Base-by-base conservation (phyloP, 2,888 invertebrate genomes). In the Pseudococcus longispinus region DNA sequence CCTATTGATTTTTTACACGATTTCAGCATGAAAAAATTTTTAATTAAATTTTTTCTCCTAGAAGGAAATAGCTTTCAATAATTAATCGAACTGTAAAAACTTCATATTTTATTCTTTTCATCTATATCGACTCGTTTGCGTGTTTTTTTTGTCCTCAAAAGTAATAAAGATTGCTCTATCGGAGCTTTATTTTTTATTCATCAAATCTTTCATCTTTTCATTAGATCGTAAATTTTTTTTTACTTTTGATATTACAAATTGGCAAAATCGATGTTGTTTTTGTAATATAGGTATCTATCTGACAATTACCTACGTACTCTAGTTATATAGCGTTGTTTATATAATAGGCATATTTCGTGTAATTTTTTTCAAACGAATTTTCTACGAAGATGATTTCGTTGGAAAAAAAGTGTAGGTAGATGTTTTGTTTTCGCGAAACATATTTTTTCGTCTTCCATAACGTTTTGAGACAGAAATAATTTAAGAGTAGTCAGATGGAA, bases 81-180 rank as follows among this genome's bases (percentile, higher is more conserved):
- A 70, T 70, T 18, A 70, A 70, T 29, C 4, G 3, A 29, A 18
- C 18, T 29, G 15, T 29, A 29, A 26, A 29, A 29, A 70, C 20
- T 80, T 11, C 20, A 42, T 37, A 42, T 9, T 80, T 42, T 20
- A 42, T 80, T 80, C 37, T 80, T 80, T 80, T 80, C 42, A 80
- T 80, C 42, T 42, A 42, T 80, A 42, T 80, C 77, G n/a, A 42
- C n/a, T 42, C 9, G 42, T 11, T 80, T n/a, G 77, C 77, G 77
- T 80, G 42, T 80, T 80, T 80, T 60, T 37, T 42, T 80, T 80
- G 77, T 80, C 77, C 42, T 80, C 15, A 32, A 70, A 29, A 70
- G 18, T 70, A 70, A 70, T 20, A 29, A 29, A 29, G 32, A 70
- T 70, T 70, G 32, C 70, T 18, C 70, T 70, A 70, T 29, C 29